Evolutionary conservation across 2,113 vertebrate species (phyloP).

Genomic region (Pogonocichla stellata): DNA sequence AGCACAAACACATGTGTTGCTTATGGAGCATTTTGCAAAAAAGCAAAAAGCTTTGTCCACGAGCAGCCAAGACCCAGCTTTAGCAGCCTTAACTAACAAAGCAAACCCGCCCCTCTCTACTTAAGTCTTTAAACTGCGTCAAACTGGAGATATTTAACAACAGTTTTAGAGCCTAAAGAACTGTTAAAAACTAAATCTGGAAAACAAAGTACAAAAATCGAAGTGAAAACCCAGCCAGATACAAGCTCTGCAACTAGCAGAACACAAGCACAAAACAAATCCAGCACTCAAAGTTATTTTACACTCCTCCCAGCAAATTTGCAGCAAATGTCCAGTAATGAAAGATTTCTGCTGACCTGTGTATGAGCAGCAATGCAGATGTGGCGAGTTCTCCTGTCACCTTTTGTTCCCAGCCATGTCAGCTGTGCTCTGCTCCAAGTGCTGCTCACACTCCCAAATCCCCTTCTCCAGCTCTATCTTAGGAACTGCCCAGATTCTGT

Average conservation of each 20-base stretch:
- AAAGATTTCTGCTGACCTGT: conserved; percentile 31
- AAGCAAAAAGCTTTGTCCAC: conserved; percentile 27
- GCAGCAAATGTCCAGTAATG: background rate
- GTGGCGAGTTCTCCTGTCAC: conserved; percentile 24
- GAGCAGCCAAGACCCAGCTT: background rate
- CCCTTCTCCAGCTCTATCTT: conserved; percentile 39
- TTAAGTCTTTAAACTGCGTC: background rate
- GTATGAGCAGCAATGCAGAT: background rate
- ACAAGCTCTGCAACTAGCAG: background rate
- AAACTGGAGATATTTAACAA: background rate
- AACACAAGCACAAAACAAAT: conserved; percentile 3
- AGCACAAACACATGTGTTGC: conserved; percentile 3
- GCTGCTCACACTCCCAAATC: conserved; percentile 53
- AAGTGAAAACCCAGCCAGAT: background rate
- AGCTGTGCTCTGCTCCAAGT: conserved; percentile 49
- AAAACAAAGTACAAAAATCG: background rate
- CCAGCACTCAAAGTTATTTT: background rate
- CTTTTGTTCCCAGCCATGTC: conserved; percentile 64
- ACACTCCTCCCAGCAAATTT: background rate
- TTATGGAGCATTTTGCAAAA: background rate
- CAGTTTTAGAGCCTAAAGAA: background rate
- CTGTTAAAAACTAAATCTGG: background rate
- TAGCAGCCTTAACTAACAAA: background rate
- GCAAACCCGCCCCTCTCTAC: background rate
- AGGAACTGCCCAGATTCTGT: conserved; percentile 70